Evolutionary conservation across 2,113 vertebrate species (phyloP), one percentile per base, ranked within the genome.

Genomic region (Onychostoma macrolepis): DNA sequence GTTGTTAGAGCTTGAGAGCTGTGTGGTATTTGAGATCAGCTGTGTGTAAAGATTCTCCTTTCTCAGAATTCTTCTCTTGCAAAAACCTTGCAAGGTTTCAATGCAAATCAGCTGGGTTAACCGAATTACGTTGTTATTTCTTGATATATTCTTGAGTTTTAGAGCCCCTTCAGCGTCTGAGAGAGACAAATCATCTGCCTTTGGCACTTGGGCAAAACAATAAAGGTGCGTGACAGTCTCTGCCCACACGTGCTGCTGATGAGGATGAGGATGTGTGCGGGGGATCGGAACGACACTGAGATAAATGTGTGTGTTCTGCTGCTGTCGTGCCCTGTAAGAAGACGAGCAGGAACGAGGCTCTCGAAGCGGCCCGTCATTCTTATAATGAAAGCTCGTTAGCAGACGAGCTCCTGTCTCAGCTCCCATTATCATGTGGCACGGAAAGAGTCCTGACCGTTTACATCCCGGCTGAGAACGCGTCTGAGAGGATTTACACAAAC

Each of bases 251-350:
- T 80, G 71, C 63, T 81, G 79, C 7, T 65, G 79, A 81, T 80
- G 50, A 71, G 17, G 28, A 69, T 30, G 65, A 69, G 13, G 69
- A 72, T 53, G 56, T 4, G 58, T 71, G 63, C 19, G 80, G 80
- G 28, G 80, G 80, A 83, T 67, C 17, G 28, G 80, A 50, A 30
- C 33, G 13, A 63, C 58, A 81, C 58, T 26, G 80, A 88, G 80
- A 86, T 85, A 78, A 86, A 88, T 84, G 84, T 71, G 83, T 87
- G 85, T 86, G 87, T 88, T 56, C 12, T 80, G 26, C 50, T 72
- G 75, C 21, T 58, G 48, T 74, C 75, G 63, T 19, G n/a, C 38
- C 26, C 65, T 48, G 72, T 58, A 72, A 26, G 58, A 87, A 82
- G 56, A 85, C 78, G 81, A 84, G 80, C 83, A 65, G 36, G 71